A percentile compares a stretch with the other conserved stretches of the same genome.
These are phyloP conservation scores for Baronia brevicornis DNA, from an alignment of 2,888 invertebrate genomes.

Conservation along the genomic window DNA sequence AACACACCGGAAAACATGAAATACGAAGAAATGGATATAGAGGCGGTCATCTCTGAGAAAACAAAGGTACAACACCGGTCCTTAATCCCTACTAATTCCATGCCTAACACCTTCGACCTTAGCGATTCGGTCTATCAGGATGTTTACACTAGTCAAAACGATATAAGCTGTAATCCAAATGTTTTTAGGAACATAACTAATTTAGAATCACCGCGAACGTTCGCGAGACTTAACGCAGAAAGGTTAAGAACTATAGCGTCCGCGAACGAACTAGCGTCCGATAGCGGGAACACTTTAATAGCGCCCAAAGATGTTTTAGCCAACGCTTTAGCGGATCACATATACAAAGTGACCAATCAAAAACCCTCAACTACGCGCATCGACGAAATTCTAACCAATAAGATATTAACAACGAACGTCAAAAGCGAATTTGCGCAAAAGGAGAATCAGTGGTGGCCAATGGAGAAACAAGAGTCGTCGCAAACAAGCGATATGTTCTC, in stretches of 20 bases:
- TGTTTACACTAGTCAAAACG: slow-evolving; percentile 22
- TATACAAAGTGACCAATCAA: slow-evolving; percentile 72
- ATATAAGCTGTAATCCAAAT: slow-evolving; percentile 25
- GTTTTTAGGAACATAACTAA: slow-evolving; percentile 58
- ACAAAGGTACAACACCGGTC: slow-evolving; percentile 75
- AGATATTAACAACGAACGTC: slow-evolving; percentile 46
- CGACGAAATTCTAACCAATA: slow-evolving; percentile 66
- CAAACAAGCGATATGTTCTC: slow-evolving; percentile 49
- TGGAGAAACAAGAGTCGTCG: slow-evolving; percentile 42
- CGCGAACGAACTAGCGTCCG: slow-evolving; percentile 47
- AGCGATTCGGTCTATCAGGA: slow-evolving; percentile 30
- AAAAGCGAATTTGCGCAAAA: slow-evolving; percentile 35
- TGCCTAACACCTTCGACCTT: slow-evolving; percentile 40
- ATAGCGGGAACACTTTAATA: slow-evolving; percentile 37
- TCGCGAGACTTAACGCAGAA: slow-evolving; percentile 63
- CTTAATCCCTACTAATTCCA: slow-evolving; percentile 60
- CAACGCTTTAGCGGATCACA: slow-evolving; percentile 63
- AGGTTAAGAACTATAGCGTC: slow-evolving; percentile 52
- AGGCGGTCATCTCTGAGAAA: slow-evolving; percentile 53
- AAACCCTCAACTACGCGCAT: slow-evolving; percentile 65
- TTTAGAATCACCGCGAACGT: slow-evolving; percentile 51
- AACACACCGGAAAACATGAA: slow-evolving; percentile 53
- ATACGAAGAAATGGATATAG: slow-evolving; percentile 55
- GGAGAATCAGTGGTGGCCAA: slow-evolving; percentile 60
- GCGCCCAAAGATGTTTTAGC: slow-evolving; percentile 66